Percentiles rank a stretch among this genome's conserved stretches.
Conservation (phyloP, 2,797 vertebrate genomes). For the Poliocrania exsul region DNA sequence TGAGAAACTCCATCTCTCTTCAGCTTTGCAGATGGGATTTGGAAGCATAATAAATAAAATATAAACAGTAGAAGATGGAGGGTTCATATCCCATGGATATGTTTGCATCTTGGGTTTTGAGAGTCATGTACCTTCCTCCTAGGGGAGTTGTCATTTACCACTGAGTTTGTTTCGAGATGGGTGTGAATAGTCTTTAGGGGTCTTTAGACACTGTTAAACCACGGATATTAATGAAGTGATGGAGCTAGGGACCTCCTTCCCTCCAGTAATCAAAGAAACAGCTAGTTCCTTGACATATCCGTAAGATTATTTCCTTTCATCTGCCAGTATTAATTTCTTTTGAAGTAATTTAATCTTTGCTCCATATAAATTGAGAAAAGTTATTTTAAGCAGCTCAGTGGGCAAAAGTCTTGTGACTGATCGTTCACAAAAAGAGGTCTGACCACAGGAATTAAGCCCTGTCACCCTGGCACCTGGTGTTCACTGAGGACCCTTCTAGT, state of each 20-base stretch:
- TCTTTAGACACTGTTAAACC: conserved; percentile 81
- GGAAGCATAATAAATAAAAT: conserved; percentile 79
- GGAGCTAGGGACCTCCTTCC: conserved; percentile 81
- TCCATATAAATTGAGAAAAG: conserved; percentile 72
- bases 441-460: not conserved
- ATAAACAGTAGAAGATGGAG: conserved; percentile 71
- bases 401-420: conserved; percentile 3
- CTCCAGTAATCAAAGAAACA: conserved; percentile 60
- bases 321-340: conserved; percentile 70
- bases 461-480: not conserved
- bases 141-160: conserved; percentile 79
- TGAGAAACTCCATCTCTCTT: conserved; percentile 66
- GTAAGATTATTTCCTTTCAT: conserved; percentile 80
- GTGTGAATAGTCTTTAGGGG: conserved; percentile 77
- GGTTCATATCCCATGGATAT: conserved; percentile 75
- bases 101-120: conserved; percentile 77
- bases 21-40: conserved; percentile 48
- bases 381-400: conserved; percentile 77
- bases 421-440: not conserved
- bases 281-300: conserved; percentile 82
- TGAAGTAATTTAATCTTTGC: conserved; percentile 80
- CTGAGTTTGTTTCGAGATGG: conserved; percentile 75
- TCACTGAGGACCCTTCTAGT: not conserved
- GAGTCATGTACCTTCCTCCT: conserved; percentile 76
- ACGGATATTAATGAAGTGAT: conserved; percentile 87